These are phyloP conservation scores for Pelusios castaneus DNA, from an alignment of 2,113 vertebrate species.

Conservation along the genomic window DNA sequence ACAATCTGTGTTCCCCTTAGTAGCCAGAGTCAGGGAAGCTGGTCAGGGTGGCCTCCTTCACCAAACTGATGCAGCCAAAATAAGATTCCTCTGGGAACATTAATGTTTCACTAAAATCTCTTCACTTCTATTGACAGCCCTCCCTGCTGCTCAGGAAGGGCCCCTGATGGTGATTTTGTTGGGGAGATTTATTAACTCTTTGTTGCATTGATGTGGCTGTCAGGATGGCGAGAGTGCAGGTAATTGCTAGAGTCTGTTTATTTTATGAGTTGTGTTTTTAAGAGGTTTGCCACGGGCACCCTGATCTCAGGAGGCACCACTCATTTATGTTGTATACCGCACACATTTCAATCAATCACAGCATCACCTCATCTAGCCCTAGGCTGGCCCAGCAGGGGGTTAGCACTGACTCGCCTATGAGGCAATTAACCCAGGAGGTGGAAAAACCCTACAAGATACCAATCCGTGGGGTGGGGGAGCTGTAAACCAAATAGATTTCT, in stretches of 20 bases:
- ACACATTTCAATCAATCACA: not conserved
- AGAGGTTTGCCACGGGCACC: conserved; percentile 39
- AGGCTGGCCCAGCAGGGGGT: not conserved
- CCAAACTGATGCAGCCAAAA: conserved; percentile 32
- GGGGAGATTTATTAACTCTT: conserved; percentile 59
- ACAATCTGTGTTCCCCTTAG: not conserved
- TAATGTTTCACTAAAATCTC: conserved; percentile 60
- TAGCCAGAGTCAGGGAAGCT: not conserved
- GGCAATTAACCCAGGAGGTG: not conserved
- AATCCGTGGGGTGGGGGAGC: not conserved
- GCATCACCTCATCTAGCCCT: conserved; percentile 3
- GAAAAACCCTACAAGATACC: not conserved
- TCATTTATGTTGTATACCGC: conserved; percentile 28
- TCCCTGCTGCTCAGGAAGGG: conserved; percentile 17
- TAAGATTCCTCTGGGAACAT: conserved; percentile 37
- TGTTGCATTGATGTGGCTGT: conserved; percentile 52
- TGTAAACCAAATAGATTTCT: not conserved
- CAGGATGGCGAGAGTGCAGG: not conserved
- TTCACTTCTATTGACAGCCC: conserved; percentile 32
- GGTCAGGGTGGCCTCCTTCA: conserved; percentile 8
- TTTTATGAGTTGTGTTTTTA: conserved; percentile 63
- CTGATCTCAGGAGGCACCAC: conserved; percentile 29
- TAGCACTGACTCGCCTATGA: conserved; percentile 23
- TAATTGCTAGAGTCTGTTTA: conserved; percentile 64
- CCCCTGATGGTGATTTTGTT: conserved; percentile 54